These are phyloP conservation scores for Lagorchestes hirsutus DNA, from an alignment of 2,797 vertebrate species.

Conservation along the genomic window DNA sequence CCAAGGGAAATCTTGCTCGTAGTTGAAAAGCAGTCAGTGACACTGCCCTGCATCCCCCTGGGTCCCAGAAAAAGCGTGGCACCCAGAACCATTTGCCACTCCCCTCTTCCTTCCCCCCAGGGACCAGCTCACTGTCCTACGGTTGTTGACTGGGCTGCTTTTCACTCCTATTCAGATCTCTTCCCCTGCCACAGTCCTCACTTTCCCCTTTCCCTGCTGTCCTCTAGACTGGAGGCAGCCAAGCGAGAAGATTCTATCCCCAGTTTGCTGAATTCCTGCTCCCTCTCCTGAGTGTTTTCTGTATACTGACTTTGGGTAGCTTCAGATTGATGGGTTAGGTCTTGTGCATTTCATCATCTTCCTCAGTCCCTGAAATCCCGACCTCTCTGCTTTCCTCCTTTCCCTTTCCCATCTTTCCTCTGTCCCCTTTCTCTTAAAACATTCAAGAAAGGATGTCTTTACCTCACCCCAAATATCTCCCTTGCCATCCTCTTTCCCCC, in stretches of 20 bases:
- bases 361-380: not conserved
- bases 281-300: not conserved
- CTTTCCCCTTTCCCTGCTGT: not conserved
- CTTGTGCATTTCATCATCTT: not conserved
- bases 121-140: not conserved
- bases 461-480: not conserved
- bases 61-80: not conserved
- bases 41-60: not conserved
- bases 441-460: not conserved
- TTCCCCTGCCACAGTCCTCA: not conserved
- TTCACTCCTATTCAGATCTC: not conserved
- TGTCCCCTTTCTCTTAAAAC: not conserved
- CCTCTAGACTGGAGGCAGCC: not conserved
- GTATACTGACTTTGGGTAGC: not conserved
- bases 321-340: not conserved
- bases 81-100: not conserved
- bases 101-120: not conserved
- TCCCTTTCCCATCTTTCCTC: not conserved
- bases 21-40: not conserved
- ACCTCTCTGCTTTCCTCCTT: not conserved
- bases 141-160: not conserved
- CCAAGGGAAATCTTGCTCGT: not conserved
- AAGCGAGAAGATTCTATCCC: not conserved
- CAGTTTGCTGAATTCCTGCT: not conserved
- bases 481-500: not conserved